Base-by-base conservation (phyloP, 2,113 vertebrate species). In the Gymnocephalus cernua region DNA sequence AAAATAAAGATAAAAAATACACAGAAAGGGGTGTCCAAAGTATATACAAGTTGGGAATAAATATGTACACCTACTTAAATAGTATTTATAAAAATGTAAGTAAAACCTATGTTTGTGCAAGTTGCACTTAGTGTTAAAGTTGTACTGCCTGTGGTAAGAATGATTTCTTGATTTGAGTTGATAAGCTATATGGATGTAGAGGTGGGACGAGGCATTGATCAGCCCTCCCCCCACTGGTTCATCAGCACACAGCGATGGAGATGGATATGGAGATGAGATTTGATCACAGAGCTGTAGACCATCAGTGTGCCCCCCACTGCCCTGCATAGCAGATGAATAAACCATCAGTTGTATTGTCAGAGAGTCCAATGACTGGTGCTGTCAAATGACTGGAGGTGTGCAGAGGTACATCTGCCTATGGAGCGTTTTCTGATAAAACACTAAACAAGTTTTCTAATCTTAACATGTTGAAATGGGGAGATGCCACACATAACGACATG, bases 291-390 rank as follows among this genome's bases (percentile, higher is more conserved):
- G 50, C 32, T 77, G 23, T 44, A 15, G 47, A 32, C 21, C 47
- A 19, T 70, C 41, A 62, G 2, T 77, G 23, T 48, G 27, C 70
- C 25, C 54, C 25, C 70, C 70, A 68, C 57, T 70, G 44, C 76
- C 67, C 41, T 32, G 45, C 64, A 38, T 58, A 41, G 11, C 41
- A 53, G 45, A 84, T 89, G 73, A 86, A 89, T 89, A 71, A 81
- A 67, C 57, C 73, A 80, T 78, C 54, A 74, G 25, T 25, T 51
- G 58, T n/a, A 19, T 27, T 38, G 18, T 63, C 57, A 41, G 27
- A 7, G 16, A 59, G 44, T 48, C 74, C 69, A 21, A 18, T 53
- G 45, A 45, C 47, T 50, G 47, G 35, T n/a, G 62, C 67, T 73
- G 29, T 80, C 35, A 69, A 47, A 50, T 27, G 6, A 50, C 50